A percentile compares a stretch with the other conserved stretches of the same genome.
Evolutionary conservation across 2,113 vertebrate species (phyloP).

Genomic region (Gila orcuttii): DNA sequence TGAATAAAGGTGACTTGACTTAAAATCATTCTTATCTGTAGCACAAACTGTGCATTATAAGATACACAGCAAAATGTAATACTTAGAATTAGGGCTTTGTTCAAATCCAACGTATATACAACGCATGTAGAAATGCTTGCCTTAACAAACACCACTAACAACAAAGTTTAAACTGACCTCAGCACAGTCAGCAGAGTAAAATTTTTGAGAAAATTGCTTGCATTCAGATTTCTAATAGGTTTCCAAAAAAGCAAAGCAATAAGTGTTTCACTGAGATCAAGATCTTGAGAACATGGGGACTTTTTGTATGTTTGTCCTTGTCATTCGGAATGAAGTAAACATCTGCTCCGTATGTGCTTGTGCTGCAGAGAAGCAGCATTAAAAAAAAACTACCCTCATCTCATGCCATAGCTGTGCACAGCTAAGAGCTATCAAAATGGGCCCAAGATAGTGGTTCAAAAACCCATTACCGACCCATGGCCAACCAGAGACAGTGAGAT

Average conservation of each 20-base stretch:
- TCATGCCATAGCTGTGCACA: neutral
- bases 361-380: neutral
- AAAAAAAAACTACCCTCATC: neutral
- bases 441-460: neutral
- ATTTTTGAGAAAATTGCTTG: neutral
- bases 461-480: neutral
- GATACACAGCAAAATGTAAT: neutral
- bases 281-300: neutral
- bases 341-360: neutral
- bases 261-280: neutral
- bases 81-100: neutral
- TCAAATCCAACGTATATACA: too few relatives aligned
- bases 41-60: neutral
- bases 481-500: neutral
- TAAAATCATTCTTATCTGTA: neutral
- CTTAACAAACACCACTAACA: neutral
- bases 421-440: neutral
- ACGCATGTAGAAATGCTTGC: neutral
- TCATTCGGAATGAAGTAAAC: neutral
- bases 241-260: slow-evolving; percentile 6
- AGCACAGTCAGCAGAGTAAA: neutral
- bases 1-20: neutral
- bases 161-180: neutral
- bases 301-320: neutral
- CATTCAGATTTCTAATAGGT: neutral